Evolutionary conservation across 1,140 invertebrate species (phyloP).

Genomic region (Drosophila kurseongensis): DNA sequence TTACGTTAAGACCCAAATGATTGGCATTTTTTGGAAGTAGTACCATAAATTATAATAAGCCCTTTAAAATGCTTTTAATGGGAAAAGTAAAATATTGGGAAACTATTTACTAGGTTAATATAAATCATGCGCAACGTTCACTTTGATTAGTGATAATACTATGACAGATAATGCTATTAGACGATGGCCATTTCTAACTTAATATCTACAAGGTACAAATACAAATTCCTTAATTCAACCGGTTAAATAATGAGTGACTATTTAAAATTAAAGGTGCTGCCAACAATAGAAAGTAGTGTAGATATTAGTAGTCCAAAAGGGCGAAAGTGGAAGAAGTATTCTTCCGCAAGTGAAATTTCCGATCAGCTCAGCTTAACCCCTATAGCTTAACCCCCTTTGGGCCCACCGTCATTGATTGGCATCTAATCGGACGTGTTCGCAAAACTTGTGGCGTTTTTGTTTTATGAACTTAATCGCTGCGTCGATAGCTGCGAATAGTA

Average conservation of each 20-base stretch:
- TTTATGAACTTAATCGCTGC: conserved; percentile 64
- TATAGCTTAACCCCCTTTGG: not conserved
- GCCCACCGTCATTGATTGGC: conserved; percentile 1
- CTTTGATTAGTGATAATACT: too few species aligned
- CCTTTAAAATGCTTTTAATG: not conserved
- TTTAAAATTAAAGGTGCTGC: too few species aligned
- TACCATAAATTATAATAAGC: not conserved
- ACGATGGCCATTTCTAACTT: too few species aligned
- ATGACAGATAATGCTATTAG: too few species aligned
- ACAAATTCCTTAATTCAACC: not conserved
- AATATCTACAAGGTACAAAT: not conserved
- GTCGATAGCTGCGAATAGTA: conserved; percentile 59
- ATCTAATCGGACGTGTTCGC: conserved; percentile 20
- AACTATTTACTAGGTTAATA: not conserved
- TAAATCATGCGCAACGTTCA: too few species aligned
- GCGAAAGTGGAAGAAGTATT: too few species aligned
- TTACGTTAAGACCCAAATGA: conserved; percentile 10
- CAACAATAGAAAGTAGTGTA: too few species aligned
- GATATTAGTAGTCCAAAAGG: too few species aligned
- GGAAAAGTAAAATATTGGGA: conserved; percentile 2
- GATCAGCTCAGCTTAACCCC: not conserved
- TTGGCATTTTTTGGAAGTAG: conserved; percentile 20
- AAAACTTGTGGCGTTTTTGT: conserved; percentile 45
- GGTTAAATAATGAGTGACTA: too few species aligned
- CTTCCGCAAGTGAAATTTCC: not conserved